Base-by-base conservation (phyloP, 2,888 invertebrate genomes). In the Trisateles emortualis region DNA sequence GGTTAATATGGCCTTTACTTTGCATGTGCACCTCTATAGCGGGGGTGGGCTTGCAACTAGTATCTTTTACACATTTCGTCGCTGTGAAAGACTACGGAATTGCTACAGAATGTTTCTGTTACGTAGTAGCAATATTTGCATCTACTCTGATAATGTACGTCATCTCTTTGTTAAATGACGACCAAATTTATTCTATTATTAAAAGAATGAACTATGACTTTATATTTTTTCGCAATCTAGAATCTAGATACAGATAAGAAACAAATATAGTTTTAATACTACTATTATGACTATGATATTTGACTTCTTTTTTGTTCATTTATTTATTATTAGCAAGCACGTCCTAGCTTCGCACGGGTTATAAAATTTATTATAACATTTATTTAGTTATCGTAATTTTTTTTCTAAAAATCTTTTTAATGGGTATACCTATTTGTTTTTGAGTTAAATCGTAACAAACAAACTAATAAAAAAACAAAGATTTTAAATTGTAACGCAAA, bases 61-160 rank as follows among this genome's bases (percentile, higher is more conserved):
- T 84, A 22, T 72, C 72, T 41, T 67, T 87, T 0, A 41, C 62
- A 40, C 83, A 74, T 22, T 83, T 81, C 0, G 1, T 86, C 1
- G 11, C 41, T 0, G 39, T 53, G 0, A 48, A 72, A 1, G 85
- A 89, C 61, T 81, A 86, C 40, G 66, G 81, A 0, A 72, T 78
- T 9, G 87, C 88, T 0, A 83, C 83, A 0, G 88, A 88, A 58
- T 77, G 79, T 26, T 84, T 87, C 62, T 86, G 83, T 54, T 89
- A 87, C 52, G 63, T 81, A 26, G 59, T 87, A n/a, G n/a, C n/a
- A 8, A 59, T 87, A 3, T 30, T 87, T 0, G 73, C 70, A 4
- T 56, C 77, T 0, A 65, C 83, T 0, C 81, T 83, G 0, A 14
- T 75, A 0, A 68, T 86, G 0, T 79, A 74, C 48, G 29, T 32